Conservation (phyloP, 2,113 vertebrate genomes). For the Nerophis lumbriciformis region DNA sequence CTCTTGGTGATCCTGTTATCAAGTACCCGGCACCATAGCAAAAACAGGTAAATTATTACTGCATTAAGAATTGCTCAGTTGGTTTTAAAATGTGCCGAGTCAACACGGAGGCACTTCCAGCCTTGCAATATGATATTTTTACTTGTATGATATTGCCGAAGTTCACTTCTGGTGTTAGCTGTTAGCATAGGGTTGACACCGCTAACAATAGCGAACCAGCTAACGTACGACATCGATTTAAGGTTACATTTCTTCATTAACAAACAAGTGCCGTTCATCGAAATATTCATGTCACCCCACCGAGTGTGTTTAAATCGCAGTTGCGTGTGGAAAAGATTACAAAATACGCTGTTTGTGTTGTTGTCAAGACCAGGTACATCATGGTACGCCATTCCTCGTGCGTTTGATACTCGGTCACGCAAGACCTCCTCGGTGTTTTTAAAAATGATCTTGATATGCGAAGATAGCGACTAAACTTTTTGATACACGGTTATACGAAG, state of each 20-base stretch:
- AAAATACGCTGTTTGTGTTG: not conserved
- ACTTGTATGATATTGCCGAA: conserved; percentile 9
- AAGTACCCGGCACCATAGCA: conserved; percentile 8
- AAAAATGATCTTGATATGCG: no score
- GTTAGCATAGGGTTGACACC: conserved; percentile 34
- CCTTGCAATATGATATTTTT: no score
- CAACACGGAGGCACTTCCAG: not conserved
- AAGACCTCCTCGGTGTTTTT: no score
- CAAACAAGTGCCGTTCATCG: no score
- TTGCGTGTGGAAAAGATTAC: not conserved
- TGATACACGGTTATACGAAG: no score
- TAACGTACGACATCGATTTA: not conserved
- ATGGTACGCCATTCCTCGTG: no score
- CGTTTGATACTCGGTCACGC: no score
- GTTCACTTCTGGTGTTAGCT: conserved; percentile 31
- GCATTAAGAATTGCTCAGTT: not conserved
- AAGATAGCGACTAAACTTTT: no score
- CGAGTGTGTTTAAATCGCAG: no score
- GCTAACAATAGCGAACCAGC: conserved; percentile 18
- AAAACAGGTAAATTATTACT: conserved; percentile 40
- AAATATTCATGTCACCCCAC: not conserved
- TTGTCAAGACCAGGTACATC: conserved; percentile 11
- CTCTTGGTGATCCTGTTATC: not conserved
- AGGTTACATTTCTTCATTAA: not conserved
- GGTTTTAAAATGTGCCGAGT: not conserved